Conservation (phyloP, 2,888 invertebrate species). For the Diloba caeruleocephala region DNA sequence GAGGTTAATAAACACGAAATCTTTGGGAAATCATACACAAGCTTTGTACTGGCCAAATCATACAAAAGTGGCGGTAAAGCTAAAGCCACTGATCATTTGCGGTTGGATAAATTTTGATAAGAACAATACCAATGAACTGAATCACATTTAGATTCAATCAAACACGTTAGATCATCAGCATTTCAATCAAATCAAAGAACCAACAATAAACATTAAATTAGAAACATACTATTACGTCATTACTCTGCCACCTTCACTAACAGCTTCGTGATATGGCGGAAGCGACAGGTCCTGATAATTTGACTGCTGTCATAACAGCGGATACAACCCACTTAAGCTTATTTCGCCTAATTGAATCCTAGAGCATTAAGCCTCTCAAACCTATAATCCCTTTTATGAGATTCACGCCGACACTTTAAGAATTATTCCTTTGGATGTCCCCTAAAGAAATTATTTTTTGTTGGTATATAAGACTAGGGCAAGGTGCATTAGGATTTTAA, state of each 20-base stretch:
- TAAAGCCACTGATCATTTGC: no score
- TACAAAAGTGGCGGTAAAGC: no score
- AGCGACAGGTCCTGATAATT: conserved; percentile 79
- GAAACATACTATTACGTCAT: conserved; percentile 51
- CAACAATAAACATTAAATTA: conserved; percentile 37
- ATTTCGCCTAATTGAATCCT: conserved; percentile 88
- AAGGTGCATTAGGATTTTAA: conserved; percentile 62
- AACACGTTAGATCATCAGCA: conserved; percentile 1
- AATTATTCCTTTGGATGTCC: conserved; percentile 72
- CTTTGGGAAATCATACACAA: no score
- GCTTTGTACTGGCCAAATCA: no score
- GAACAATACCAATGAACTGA: conserved; percentile 2
- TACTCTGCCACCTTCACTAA: conserved; percentile 69
- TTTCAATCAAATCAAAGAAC: conserved; percentile 25
- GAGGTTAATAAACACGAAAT: no score
- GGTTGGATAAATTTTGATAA: no score
- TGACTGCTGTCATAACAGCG: conserved; percentile 87
- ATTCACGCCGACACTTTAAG: conserved; percentile 84
- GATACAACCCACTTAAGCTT: conserved; percentile 87
- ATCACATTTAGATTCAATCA: conserved; percentile 5
- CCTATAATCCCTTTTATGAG: conserved; percentile 86
- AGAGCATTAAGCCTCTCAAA: conserved; percentile 82
- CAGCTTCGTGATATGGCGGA: conserved; percentile 71
- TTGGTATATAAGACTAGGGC: conserved; percentile 63
- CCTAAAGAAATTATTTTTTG: conserved; percentile 75